Conservation (phyloP, 2,797 vertebrate genomes). For the Acanthiza pusilla region DNA sequence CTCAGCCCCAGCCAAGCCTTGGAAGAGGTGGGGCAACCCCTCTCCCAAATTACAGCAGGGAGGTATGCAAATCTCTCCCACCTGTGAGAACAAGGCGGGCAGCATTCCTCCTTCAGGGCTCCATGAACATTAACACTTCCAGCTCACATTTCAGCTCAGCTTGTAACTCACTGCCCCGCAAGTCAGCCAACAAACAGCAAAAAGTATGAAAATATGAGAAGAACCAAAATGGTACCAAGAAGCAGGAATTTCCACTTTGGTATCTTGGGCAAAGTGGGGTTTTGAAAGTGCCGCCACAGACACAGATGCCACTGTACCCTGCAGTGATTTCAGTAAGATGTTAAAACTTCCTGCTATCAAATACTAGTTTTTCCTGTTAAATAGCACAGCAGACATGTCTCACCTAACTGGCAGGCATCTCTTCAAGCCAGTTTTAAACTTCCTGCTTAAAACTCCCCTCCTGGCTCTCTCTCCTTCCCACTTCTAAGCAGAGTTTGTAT, state of each 20-base stretch:
- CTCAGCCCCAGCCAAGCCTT: neutral
- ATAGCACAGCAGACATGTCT: neutral
- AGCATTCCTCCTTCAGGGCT: constrained; percentile 37
- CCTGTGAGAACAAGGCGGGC: constrained; percentile 2
- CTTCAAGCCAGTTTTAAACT: neutral
- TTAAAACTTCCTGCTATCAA: constrained; percentile 1
- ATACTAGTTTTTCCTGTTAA: constrained; percentile 30
- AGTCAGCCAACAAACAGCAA: neutral
- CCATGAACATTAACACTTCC: neutral
- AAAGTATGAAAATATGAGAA: neutral
- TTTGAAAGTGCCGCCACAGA: neutral
- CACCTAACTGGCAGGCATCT: neutral
- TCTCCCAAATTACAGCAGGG: neutral
- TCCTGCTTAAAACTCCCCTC: neutral
- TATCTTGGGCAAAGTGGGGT: neutral
- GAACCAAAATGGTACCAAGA: neutral
- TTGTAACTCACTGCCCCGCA: neutral
- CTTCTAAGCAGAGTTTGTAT: neutral
- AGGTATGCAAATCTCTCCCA: constrained; percentile 54
- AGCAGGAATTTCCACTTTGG: neutral
- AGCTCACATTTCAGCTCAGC: neutral
- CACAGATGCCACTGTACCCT: neutral
- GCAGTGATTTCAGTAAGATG: neutral
- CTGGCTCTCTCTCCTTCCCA: neutral
- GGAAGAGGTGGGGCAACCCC: neutral